These are phyloP conservation scores for Toxotes lorentzi DNA, from an alignment of 2,797 vertebrate genomes.

Conservation along the genomic window DNA sequence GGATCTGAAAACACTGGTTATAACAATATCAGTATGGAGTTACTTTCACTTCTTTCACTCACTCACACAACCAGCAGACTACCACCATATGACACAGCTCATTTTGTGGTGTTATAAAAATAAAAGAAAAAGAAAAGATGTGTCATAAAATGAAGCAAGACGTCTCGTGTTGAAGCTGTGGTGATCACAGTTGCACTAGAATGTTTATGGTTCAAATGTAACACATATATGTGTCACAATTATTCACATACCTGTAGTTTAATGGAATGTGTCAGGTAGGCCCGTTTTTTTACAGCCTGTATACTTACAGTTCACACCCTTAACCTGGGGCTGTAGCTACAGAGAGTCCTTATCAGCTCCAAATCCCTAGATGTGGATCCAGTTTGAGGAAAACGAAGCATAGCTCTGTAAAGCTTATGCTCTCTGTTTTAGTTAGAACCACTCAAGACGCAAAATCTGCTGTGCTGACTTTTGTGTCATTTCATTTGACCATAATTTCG, in stretches of 20 bases:
- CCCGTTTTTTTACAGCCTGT: neutral
- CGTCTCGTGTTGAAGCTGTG: neutral
- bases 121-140: neutral
- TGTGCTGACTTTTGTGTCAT: neutral
- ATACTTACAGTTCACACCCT: conserved; percentile 20
- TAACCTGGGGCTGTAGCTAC: neutral
- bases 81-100: neutral
- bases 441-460: neutral
- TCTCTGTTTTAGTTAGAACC: neutral
- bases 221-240: neutral
- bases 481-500: neutral
- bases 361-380: conserved; percentile 16
- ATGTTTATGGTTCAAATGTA: neutral
- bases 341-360: neutral
- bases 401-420: neutral
- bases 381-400: conserved; percentile 27
- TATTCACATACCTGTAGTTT: neutral
- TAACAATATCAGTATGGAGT: neutral
- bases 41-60: neutral
- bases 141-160: neutral
- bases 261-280: neutral
- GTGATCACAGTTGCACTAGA: neutral
- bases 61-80: neutral
- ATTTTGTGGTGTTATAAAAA: neutral
- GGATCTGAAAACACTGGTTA: too few species aligned